These are phyloP conservation scores for Mnemiopsis leidyi DNA, from an alignment of 37 sponge, comb jelly and placozoan species.

Conservation along the genomic window DNA sequence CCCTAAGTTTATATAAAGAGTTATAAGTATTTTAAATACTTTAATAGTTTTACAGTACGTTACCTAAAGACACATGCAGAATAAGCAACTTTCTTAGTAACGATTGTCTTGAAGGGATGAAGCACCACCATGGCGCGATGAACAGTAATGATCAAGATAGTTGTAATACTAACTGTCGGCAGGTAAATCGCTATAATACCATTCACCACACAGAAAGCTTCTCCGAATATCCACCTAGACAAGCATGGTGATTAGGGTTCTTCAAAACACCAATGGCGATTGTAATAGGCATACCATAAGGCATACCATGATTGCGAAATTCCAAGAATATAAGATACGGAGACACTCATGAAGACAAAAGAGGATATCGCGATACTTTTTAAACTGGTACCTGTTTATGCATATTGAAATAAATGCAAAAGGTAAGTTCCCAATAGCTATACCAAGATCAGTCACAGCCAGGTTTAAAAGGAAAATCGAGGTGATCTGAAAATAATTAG, in stretches of 20 bases:
- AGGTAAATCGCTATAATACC: conserved; percentile 56
- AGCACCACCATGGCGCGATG: conserved; percentile 31
- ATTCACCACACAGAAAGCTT: conserved; percentile 19
- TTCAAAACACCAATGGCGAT: too few relatives aligned
- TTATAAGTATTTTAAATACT: too few relatives aligned
- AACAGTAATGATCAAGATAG: conserved; percentile 48
- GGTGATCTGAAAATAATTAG: background rate
- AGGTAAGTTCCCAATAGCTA: conserved; percentile 33
- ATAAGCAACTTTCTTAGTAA: background rate
- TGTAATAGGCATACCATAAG: too few relatives aligned
- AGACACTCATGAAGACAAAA: too few relatives aligned
- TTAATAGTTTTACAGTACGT: too few relatives aligned
- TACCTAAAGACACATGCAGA: conserved; percentile 44
- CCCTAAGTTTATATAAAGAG: too few relatives aligned
- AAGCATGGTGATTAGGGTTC: too few relatives aligned
- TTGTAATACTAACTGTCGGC: conserved; percentile 2
- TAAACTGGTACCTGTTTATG: conserved; percentile 59
- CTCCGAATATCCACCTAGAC: conserved; percentile 54
- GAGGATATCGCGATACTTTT: too few relatives aligned
- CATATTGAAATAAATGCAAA: conserved; percentile 55
- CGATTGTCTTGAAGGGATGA: background rate
- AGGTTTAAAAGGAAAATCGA: conserved; percentile 28
- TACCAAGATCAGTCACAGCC: conserved; percentile 62
- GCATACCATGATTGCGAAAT: too few relatives aligned
- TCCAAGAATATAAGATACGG: too few relatives aligned